A percentile compares a stretch with the other conserved stretches of the same genome.
Conservation (phyloP, 2,113 vertebrate species). For the Motacilla tschutschensis region DNA sequence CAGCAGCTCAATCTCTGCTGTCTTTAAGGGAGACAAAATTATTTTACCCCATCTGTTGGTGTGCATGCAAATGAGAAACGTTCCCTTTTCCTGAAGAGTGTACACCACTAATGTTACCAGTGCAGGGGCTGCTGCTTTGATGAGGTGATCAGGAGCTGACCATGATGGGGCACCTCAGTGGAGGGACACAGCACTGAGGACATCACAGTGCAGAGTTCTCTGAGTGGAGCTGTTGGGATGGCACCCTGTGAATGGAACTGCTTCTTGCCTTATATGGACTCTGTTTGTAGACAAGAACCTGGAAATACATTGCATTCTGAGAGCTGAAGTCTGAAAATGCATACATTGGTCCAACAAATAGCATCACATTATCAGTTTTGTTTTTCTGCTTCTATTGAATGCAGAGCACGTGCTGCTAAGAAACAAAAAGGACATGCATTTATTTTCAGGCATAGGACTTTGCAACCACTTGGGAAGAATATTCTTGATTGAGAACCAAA, state of each 20-base stretch:
- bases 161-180: not conserved
- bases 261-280: not conserved
- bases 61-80: not conserved
- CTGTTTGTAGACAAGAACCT: not conserved
- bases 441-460: conserved; percentile 76
- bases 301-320: not conserved
- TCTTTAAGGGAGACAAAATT: not conserved
- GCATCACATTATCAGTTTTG: conserved; percentile 28
- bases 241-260: not conserved
- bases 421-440: conserved; percentile 70
- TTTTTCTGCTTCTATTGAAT: conserved; percentile 22
- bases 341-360: conserved; percentile 42
- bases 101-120: not conserved
- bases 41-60: not conserved
- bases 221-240: not conserved
- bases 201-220: not conserved
- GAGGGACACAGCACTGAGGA: not conserved
- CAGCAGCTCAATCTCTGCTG: not conserved
- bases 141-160: not conserved
- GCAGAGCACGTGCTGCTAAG: conserved; percentile 59
- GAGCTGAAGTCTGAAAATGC: conserved; percentile 16
- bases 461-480: conserved; percentile 80
- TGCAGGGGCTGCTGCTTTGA: not conserved
- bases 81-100: not conserved
- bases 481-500: conserved; percentile 84